Percentiles rank a stretch among this genome's conserved stretches.
Evolutionary conservation across 1,140 invertebrate species (phyloP).

Genomic region (Antheraea pernyi): DNA sequence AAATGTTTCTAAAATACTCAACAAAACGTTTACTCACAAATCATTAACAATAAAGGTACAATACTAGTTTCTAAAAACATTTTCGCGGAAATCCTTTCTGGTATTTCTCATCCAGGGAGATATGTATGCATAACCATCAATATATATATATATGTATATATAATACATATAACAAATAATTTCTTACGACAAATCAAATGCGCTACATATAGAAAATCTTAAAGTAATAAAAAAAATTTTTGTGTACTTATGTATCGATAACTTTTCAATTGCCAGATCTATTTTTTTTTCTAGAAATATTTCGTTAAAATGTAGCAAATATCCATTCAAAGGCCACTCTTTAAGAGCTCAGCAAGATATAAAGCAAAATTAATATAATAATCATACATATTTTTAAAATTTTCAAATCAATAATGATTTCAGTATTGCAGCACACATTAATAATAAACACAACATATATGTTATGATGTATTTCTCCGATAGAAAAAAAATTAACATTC

Average conservation of each 20-base stretch:
- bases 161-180: slow-evolving; percentile 12
- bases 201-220: slow-evolving; percentile 22
- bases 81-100: slow-evolving; percentile 46
- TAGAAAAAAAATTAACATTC: slow-evolving; percentile 55
- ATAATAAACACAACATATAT: slow-evolving; percentile 48
- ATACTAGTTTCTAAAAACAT: slow-evolving; percentile 24
- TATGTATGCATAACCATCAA: slow-evolving; percentile 31
- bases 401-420: slow-evolving; percentile 53
- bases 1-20: slow-evolving; percentile 29
- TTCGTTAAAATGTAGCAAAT: slow-evolving; percentile 12
- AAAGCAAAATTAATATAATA: slow-evolving; percentile 41
- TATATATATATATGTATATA: slow-evolving; percentile 19
- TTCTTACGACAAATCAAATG: slow-evolving; percentile 25
- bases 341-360: slow-evolving; percentile 38
- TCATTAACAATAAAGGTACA: not conserved
- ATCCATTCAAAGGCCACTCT: slow-evolving; percentile 23
- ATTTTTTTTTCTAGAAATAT: slow-evolving; percentile 6
- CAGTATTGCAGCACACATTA: slow-evolving; percentile 63
- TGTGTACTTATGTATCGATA: slow-evolving; percentile 23
- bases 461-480: slow-evolving; percentile 53
- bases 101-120: slow-evolving; percentile 34
- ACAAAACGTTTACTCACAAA: not conserved
- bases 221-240: slow-evolving; percentile 32
- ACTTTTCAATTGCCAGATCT: slow-evolving; percentile 35
- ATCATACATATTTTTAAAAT: slow-evolving; percentile 39